These are phyloP conservation scores for Hiodon tergisus DNA, from an alignment of 2,113 vertebrate genomes.

Conservation along the genomic window DNA sequence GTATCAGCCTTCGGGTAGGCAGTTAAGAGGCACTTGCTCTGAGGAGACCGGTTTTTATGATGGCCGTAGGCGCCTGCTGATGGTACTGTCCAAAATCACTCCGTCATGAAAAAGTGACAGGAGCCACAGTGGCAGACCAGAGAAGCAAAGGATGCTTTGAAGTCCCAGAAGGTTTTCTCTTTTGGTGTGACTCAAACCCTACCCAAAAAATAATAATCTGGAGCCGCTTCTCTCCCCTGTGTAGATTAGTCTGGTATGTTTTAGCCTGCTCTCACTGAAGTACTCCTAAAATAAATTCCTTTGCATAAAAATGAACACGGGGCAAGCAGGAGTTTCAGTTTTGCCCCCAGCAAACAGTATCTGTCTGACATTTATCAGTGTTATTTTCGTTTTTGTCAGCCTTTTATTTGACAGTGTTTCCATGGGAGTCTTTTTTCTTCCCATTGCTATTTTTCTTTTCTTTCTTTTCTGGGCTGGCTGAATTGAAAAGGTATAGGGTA, in stretches of 20 bases:
- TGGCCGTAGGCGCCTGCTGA: too few species aligned
- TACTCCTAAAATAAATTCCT: slow-evolving; percentile 20
- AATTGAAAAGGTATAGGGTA: slow-evolving; percentile 38
- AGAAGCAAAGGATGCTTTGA: too few species aligned
- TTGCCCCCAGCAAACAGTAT: slow-evolving; percentile 25
- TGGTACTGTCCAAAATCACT: too few species aligned
- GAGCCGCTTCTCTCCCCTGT: slow-evolving; percentile 12
- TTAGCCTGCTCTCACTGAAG: not conserved
- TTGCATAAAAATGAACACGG: slow-evolving; percentile 34
- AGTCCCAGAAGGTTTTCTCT: not conserved
- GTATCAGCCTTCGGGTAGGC: too few species aligned
- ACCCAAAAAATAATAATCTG: not conserved
- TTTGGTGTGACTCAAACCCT: not conserved
- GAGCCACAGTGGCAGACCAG: too few species aligned
- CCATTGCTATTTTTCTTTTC: slow-evolving; percentile 34
- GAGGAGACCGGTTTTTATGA: too few species aligned
- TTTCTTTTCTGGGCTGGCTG: slow-evolving; percentile 33
- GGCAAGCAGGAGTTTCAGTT: slow-evolving; percentile 3
- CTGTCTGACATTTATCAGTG: slow-evolving; percentile 51
- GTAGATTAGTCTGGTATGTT: not conserved
- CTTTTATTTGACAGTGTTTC: slow-evolving; percentile 47
- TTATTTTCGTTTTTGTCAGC: slow-evolving; percentile 40
- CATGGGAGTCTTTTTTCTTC: slow-evolving; percentile 21
- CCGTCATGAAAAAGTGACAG: not conserved
- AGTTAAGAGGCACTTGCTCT: too few species aligned